A percentile compares a stretch with the other conserved stretches of the same genome.
Conservation (phyloP, 2,113 vertebrate species). For the Podarcis cretensis region DNA sequence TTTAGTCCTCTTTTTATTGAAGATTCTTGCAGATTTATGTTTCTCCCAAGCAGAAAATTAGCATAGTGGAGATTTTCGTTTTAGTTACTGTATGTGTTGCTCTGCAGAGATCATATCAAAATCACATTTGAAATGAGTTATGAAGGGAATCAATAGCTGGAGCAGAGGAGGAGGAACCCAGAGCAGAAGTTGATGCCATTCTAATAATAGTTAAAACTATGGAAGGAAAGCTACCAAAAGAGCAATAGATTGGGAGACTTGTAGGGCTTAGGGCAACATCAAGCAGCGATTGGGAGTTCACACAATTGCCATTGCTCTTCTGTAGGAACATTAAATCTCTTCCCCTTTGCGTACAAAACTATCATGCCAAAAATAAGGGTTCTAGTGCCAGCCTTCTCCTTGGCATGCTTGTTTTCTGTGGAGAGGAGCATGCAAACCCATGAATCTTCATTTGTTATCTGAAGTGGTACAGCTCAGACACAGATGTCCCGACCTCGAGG, state of each 20-base stretch:
- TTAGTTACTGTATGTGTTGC: slow-evolving; percentile 20
- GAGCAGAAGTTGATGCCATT: slow-evolving; percentile 11
- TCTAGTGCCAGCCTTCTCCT: neutral
- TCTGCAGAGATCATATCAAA: slow-evolving; percentile 7
- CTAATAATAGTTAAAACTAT: neutral
- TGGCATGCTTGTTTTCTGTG: neutral
- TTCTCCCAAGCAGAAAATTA: slow-evolving; percentile 25
- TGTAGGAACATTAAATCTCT: too few species aligned
- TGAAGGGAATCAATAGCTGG: slow-evolving; percentile 54
- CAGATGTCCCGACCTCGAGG: neutral
- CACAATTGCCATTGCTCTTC: neutral
- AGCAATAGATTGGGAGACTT: neutral
- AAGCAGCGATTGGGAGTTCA: neutral
- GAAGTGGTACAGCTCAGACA: neutral
- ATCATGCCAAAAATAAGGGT: neutral
- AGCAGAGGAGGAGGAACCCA: slow-evolving; percentile 45
- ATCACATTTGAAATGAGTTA: slow-evolving; percentile 46
- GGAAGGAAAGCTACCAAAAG: neutral
- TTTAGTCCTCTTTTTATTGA: slow-evolving; percentile 24
- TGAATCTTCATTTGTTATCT: neutral
- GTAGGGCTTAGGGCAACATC: neutral
- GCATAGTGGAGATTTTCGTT: slow-evolving; percentile 10
- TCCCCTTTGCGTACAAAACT: too few species aligned
- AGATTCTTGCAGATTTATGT: slow-evolving; percentile 6
- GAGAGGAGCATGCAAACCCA: neutral